Evolutionary conservation across 2,797 vertebrate species (phyloP).

Genomic region (Chelonia mydas): DNA sequence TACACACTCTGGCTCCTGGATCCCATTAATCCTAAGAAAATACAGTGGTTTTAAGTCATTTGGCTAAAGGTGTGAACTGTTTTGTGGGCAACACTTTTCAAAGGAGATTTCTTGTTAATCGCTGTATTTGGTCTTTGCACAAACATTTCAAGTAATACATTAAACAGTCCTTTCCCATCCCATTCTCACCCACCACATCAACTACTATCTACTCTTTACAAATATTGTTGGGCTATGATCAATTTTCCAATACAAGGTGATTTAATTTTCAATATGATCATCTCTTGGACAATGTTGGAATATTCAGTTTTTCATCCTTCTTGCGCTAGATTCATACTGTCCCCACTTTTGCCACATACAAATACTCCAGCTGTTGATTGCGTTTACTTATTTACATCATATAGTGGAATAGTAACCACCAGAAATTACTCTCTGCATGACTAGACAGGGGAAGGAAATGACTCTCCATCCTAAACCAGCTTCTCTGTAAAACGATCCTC

Average conservation of each 20-base stretch:
- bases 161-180: background rate
- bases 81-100: background rate
- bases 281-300: background rate
- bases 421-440: background rate
- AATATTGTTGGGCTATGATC: background rate
- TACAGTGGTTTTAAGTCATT: slow-evolving; percentile 10
- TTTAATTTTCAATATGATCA: background rate
- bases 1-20: background rate
- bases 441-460: background rate
- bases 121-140: background rate
- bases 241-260: background rate
- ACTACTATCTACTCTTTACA: background rate
- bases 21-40: slow-evolving; percentile 15
- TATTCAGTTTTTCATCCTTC: background rate
- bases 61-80: background rate
- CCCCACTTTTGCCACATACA: fast-evolving
- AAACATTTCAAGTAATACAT: background rate
- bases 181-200: background rate
- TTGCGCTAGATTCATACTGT: fast-evolving
- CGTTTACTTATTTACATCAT: background rate
- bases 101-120: background rate
- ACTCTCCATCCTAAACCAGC: background rate
- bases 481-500: background rate
- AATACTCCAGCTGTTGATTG: fast-evolving
- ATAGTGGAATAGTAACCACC: background rate